Evolutionary conservation across 2,888 invertebrate genomes (phyloP).

Genomic region (Dinocampus coccinellae): DNA sequence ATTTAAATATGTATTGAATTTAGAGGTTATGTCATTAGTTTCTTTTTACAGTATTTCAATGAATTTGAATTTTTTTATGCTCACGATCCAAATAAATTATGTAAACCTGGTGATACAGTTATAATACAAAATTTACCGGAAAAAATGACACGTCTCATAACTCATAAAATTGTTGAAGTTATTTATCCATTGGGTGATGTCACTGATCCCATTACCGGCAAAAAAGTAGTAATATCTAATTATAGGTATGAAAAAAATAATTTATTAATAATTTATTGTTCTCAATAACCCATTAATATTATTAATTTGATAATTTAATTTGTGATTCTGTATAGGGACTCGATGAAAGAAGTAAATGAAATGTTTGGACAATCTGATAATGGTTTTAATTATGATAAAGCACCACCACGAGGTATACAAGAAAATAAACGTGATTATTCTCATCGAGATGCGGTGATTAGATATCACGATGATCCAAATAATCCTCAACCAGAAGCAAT

Average conservation of each 20-base stretch:
- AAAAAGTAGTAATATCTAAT: conserved; percentile 79
- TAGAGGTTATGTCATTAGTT: conserved; percentile 49
- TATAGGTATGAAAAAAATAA: conserved; percentile 71
- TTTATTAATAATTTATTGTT: not conserved
- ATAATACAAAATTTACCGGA: conserved; percentile 81
- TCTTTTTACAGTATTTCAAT: conserved; percentile 79
- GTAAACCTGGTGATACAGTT: conserved; percentile 87
- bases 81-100: conserved; percentile 81
- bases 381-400: conserved; percentile 82
- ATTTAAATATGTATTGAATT: conserved; percentile 24
- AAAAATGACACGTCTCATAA: conserved; percentile 81
- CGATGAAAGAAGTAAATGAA: conserved; percentile 77
- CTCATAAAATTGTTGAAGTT: conserved; percentile 81
- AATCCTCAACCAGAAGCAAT: conserved; percentile 81
- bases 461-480: conserved; percentile 83
- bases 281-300: conserved; percentile 13
- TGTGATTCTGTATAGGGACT: conserved; percentile 72
- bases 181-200: conserved; percentile 87
- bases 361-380: conserved; percentile 79
- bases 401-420: conserved; percentile 84
- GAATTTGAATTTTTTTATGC: conserved; percentile 82
- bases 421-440: conserved; percentile 87
- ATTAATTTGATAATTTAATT: conserved; percentile 12
- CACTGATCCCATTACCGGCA: conserved; percentile 87
- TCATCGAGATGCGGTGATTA: conserved; percentile 81